phyloP scores from a whole-genome alignment of 2,797 vertebrate species.

The Cetoscarus ocellatus region DNA sequence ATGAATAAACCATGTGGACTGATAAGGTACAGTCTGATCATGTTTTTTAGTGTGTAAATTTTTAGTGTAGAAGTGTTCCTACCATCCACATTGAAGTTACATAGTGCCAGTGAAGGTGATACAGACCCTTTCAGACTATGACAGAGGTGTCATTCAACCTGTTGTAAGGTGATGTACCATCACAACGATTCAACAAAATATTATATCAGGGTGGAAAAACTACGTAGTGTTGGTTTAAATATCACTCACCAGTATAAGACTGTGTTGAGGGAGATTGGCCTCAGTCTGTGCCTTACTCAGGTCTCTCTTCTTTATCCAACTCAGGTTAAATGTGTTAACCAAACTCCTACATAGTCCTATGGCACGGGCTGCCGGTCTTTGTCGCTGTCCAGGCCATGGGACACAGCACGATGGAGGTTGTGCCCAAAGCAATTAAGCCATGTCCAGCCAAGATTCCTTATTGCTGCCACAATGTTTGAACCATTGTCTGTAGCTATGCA shows the following conservation, averaged over 20 bases:
- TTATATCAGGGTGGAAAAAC: no score
- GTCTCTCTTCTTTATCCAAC: not conserved
- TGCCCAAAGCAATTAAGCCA: slow-evolving; percentile 36
- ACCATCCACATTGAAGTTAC: no score
- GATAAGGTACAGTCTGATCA: no score
- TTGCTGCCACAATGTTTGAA: slow-evolving; percentile 20
- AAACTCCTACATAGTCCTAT: not conserved
- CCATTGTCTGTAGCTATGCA: not conserved
- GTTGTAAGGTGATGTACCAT: no score
- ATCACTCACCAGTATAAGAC: slow-evolving; percentile 33
- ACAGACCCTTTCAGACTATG: no score
- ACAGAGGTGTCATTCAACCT: no score
- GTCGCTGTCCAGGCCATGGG: slow-evolving; percentile 11
- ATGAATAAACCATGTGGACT: no score
- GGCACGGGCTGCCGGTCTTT: not conserved
- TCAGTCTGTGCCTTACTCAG: not conserved
- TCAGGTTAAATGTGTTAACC: not conserved
- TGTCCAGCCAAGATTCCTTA: slow-evolving; percentile 7
- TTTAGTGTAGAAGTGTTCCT: no score
- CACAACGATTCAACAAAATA: no score
- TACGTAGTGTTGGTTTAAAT: no score
- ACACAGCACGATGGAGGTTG: slow-evolving; percentile 1
- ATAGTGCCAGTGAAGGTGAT: no score
- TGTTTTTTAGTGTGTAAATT: no score
- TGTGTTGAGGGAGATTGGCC: slow-evolving; percentile 26